phyloP scores from a whole-genome alignment of 1,140 invertebrate genomes.

The Gonatopus flavifemur region DNA sequence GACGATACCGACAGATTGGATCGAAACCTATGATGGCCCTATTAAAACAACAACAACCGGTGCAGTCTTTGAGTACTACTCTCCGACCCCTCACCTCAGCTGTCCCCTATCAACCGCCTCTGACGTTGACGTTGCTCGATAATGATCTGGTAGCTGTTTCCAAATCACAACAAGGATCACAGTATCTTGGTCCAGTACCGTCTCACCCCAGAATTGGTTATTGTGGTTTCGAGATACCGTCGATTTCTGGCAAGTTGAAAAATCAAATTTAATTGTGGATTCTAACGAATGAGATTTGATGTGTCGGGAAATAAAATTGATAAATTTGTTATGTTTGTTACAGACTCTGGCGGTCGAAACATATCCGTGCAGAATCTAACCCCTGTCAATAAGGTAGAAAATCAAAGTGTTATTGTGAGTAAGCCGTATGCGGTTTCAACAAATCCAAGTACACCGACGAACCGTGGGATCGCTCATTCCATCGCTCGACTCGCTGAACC shows the following conservation, averaged over 20 bases:
- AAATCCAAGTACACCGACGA: slow-evolving; percentile 47
- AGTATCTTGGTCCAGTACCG: slow-evolving; percentile 41
- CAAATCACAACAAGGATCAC: slow-evolving; percentile 51
- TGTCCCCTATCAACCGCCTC: slow-evolving; percentile 45
- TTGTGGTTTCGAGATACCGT: slow-evolving; percentile 52
- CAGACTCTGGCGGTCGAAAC: slow-evolving; percentile 42
- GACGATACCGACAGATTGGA: slow-evolving; percentile 52
- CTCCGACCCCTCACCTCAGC: slow-evolving; percentile 47
- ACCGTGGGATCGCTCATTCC: slow-evolving; percentile 45
- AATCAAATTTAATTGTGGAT: neutral
- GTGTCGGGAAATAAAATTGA: no score
- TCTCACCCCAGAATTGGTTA: slow-evolving; percentile 51
- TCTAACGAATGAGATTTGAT: no score
- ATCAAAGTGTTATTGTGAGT: slow-evolving; percentile 58
- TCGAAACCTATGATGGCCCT: slow-evolving; percentile 55
- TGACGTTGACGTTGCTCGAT: slow-evolving; percentile 52
- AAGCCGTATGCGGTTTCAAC: slow-evolving; percentile 50
- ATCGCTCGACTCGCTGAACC: slow-evolving; percentile 46
- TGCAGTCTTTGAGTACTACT: slow-evolving; percentile 49
- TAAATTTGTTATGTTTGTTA: slow-evolving; percentile 15
- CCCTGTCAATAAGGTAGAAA: slow-evolving; percentile 46
- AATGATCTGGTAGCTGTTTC: slow-evolving; percentile 51
- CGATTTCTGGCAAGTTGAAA: slow-evolving; percentile 47
- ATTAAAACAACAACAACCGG: slow-evolving; percentile 53
- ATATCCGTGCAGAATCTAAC: slow-evolving; percentile 48